Conservation (phyloP, 2,797 vertebrate species). For the Coccyzus lansbergi region DNA sequence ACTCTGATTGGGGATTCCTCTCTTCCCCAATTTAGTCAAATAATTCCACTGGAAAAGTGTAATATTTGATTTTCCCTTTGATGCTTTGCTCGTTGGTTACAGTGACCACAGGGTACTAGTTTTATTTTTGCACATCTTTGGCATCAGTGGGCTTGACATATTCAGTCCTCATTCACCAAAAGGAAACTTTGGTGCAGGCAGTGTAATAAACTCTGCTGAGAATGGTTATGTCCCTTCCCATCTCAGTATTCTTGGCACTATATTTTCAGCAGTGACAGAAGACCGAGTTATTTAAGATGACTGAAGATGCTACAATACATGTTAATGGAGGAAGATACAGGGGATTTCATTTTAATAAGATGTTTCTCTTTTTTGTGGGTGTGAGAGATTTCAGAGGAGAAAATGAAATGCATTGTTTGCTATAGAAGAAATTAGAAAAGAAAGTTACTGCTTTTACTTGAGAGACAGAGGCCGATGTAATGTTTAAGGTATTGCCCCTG, state of each 20-base stretch:
- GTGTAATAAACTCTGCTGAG: neutral
- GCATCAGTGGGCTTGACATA: neutral
- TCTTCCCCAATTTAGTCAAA: neutral
- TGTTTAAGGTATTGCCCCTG: neutral
- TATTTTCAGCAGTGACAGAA: neutral
- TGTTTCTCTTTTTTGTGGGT: neutral
- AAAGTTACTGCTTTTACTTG: neutral
- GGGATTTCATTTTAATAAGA: neutral
- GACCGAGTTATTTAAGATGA: neutral
- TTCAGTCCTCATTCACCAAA: neutral
- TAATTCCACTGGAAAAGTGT: neutral
- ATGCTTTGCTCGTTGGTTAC: neutral
- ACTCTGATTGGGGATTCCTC: neutral
- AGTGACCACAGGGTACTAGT: neutral
- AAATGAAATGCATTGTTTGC: neutral
- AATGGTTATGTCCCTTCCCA: neutral
- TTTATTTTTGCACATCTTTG: neutral
- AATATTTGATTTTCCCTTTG: neutral
- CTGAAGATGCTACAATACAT: neutral
- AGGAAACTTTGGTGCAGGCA: neutral
- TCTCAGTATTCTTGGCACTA: neutral
- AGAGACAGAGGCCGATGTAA: neutral
- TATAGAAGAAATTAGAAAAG: neutral
- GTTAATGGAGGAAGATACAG: neutral
- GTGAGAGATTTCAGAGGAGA: neutral